A percentile compares a stretch with the other conserved stretches of the same genome.
These are phyloP conservation scores for Piprites chloris DNA, from an alignment of 2,113 vertebrate genomes.

Conservation along the genomic window DNA sequence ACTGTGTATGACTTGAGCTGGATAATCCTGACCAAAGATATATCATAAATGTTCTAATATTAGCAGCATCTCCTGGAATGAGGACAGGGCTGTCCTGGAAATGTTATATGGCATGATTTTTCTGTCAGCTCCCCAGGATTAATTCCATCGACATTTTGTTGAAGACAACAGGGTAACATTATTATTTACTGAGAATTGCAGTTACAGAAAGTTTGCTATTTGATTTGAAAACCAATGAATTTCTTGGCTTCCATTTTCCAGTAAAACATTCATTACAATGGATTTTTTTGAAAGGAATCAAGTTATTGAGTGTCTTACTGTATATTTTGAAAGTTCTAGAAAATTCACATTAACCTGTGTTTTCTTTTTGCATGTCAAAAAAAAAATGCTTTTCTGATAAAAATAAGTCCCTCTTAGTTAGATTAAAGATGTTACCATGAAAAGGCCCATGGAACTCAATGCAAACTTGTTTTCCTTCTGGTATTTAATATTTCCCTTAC, in stretches of 20 bases:
- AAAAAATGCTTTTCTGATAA: neutral
- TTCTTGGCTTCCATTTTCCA: neutral
- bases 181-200: neutral
- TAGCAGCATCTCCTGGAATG: neutral
- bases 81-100: constrained; percentile 22
- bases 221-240: neutral
- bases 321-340: neutral
- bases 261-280: neutral
- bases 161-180: neutral
- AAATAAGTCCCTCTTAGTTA: neutral
- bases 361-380: neutral
- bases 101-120: neutral
- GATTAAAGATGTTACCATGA: neutral
- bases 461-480: neutral
- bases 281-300: neutral
- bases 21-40: neutral
- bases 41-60: constrained; percentile 17
- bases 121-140: neutral
- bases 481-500: neutral
- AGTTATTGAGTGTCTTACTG: neutral
- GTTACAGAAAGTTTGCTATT: neutral
- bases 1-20: neutral
- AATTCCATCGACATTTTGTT: neutral
- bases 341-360: neutral
- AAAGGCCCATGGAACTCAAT: neutral